Evolutionary conservation across 2,888 invertebrate species (phyloP), one percentile per base, ranked within the genome.

Genomic region (Stratiomys singularior): DNA sequence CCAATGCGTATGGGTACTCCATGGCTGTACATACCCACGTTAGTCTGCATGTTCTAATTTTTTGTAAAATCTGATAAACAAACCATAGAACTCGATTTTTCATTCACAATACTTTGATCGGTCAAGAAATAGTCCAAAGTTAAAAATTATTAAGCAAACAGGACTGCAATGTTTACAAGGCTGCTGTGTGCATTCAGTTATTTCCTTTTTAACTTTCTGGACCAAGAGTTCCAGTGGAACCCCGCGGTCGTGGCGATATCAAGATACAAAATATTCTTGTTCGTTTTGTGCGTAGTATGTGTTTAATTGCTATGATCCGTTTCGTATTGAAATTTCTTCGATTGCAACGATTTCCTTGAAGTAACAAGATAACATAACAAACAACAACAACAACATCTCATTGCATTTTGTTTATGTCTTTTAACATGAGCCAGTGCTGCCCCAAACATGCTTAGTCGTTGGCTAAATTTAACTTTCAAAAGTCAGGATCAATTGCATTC

Each of bases 361-460:
- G 69, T 69, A 69, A 69, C 69, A 46, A 69, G 27, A 69, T 69
- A 69, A 25, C 69, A 69, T 18, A 69, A 69, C 69, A 69, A 69
- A 47, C 66, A 66, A 18, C 69, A 15, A 23, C 23, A 25, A 9
- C 37, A n/a, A n/a, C 37, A 37, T 3, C 37, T n/a, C n/a, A 23
- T 44, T 67, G 67, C 47, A 69, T 69, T 69, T 25, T 69, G 69
- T 69, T 69, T 69, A 69, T 25, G 23, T 69, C 47, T 69, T 46
- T 11, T 69, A 25, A 69, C 69, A 69, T 46, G 47, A 69, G 13
- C 46, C 46, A 64, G 30, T 30, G 30, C 30, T 64, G 58, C 58
- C 25, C 25, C 58, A 21, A 60, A 60, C 7, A 15, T n/a, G 28
- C 0, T 1, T 30, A 30, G 64, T 15, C 28, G 28, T 30, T 28